phyloP scores from a whole-genome alignment of 2,797 vertebrate species.

The Betta splendens region DNA sequence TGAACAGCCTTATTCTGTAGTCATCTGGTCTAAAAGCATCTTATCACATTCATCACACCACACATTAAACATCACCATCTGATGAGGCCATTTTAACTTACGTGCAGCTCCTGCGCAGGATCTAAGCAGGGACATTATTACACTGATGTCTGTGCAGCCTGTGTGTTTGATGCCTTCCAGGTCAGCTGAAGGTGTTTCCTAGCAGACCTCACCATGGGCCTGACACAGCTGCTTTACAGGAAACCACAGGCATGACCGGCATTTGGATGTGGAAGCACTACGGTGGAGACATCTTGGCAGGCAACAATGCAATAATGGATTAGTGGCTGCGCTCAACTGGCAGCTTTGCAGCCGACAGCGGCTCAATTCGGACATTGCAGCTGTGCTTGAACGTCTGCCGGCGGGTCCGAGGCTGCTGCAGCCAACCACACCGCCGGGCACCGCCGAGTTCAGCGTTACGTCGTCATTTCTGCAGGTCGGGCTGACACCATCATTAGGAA shows the following conservation, averaged over 20 bases:
- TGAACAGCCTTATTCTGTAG: too few species aligned
- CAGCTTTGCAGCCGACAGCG: not conserved
- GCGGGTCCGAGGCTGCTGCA: conserved; percentile 31
- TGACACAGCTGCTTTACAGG: conserved; percentile 26
- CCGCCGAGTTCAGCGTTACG: conserved; percentile 51
- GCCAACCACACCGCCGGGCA: conserved; percentile 15
- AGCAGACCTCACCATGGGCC: conserved; percentile 23
- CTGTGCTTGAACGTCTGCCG: too few species aligned
- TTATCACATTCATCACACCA: too few species aligned
- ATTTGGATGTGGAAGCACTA: conserved; percentile 13
- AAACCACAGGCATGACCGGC: conserved; percentile 21
- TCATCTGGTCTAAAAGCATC: too few species aligned
- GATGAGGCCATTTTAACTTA: conserved; percentile 18
- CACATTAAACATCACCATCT: not conserved
- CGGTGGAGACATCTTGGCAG: conserved; percentile 31
- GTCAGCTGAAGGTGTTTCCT: conserved; percentile 23
- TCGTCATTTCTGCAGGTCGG: conserved; percentile 53
- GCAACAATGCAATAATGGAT: conserved; percentile 35
- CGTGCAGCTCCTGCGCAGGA: not conserved
- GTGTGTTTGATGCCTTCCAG: conserved; percentile 3
- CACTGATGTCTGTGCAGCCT: not conserved
- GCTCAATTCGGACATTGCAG: not conserved
- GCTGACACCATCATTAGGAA: conserved; percentile 58
- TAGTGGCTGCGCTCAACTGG: conserved; percentile 2
- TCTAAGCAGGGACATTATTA: not conserved